These are phyloP conservation scores for Autographa gamma DNA, from an alignment of 2,888 invertebrate species.

Conservation along the genomic window DNA sequence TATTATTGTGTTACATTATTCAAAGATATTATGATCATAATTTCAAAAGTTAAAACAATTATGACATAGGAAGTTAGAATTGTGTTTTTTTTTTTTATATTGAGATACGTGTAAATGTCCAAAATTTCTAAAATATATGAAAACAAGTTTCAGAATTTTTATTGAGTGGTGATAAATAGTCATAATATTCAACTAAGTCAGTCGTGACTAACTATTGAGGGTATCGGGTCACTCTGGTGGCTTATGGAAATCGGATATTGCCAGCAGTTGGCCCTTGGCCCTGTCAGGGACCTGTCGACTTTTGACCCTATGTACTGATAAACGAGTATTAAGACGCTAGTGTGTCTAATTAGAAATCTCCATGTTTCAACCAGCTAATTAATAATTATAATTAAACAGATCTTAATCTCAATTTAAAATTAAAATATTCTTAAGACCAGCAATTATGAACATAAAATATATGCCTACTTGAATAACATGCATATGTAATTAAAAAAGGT, in stretches of 20 bases:
- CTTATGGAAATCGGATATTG: slow-evolving; percentile 34
- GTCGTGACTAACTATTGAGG: slow-evolving; percentile 50
- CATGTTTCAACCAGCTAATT: background rate
- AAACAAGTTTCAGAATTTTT: slow-evolving; percentile 20
- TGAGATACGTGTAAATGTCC: background rate
- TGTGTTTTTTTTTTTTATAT: background rate
- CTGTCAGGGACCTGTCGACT: background rate
- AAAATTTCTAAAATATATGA: background rate
- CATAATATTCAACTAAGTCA: slow-evolving; percentile 43
- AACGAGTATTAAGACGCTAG: background rate
- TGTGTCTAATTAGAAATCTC: too few relatives aligned
- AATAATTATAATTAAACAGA: background rate
- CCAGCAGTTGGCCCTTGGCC: slow-evolving; percentile 19
- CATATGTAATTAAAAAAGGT: background rate
- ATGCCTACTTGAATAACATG: background rate
- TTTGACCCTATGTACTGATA: background rate
- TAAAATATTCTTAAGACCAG: slow-evolving; percentile 4
- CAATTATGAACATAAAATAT: background rate
- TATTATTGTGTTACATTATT: too few relatives aligned
- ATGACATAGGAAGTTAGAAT: background rate
- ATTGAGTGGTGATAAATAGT: slow-evolving; percentile 42
- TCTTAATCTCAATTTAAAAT: background rate
- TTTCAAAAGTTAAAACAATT: too few relatives aligned
- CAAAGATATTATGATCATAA: too few relatives aligned
- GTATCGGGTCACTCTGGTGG: slow-evolving; percentile 48